These are phyloP conservation scores for Noctua fimbriata DNA, from an alignment of 2,888 invertebrate species.

Conservation along the genomic window DNA sequence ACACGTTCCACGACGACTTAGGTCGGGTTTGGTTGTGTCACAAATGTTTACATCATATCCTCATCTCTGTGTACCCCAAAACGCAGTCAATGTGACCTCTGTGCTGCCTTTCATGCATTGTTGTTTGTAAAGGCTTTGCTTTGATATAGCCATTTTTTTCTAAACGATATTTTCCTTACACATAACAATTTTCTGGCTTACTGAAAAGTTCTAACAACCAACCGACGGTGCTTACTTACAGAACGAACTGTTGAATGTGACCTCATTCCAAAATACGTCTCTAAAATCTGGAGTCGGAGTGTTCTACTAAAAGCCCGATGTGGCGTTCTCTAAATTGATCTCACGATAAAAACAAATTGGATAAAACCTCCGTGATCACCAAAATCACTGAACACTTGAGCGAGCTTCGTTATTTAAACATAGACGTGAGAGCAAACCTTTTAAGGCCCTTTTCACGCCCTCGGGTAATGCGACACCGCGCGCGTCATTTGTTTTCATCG, in stretches of 20 bases:
- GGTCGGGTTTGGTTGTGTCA: background rate
- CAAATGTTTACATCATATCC: background rate
- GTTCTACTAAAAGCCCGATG: constrained; percentile 2
- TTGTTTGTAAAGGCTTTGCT: background rate
- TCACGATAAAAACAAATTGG: constrained; percentile 37
- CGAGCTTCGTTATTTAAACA: constrained; percentile 18
- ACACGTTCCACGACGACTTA: background rate
- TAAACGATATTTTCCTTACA: no score
- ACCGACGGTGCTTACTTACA: background rate
- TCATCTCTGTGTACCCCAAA: background rate
- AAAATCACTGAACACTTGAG: constrained; percentile 36
- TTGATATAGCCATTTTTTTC: background rate
- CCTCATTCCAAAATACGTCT: background rate
- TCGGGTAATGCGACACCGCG: background rate
- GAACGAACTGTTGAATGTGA: background rate
- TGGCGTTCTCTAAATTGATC: constrained; percentile 19
- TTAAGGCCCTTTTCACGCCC: background rate
- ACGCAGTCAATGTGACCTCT: background rate
- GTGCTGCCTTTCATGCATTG: background rate
- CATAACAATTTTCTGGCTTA: background rate
- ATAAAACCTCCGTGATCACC: constrained; percentile 17
- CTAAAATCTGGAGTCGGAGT: background rate
- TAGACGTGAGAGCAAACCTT: constrained; percentile 10
- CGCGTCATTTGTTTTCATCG: background rate
- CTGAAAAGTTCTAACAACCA: background rate